These are phyloP conservation scores for Hystrix cristata DNA, from an alignment of 2,113 vertebrate genomes.

Conservation along the genomic window DNA sequence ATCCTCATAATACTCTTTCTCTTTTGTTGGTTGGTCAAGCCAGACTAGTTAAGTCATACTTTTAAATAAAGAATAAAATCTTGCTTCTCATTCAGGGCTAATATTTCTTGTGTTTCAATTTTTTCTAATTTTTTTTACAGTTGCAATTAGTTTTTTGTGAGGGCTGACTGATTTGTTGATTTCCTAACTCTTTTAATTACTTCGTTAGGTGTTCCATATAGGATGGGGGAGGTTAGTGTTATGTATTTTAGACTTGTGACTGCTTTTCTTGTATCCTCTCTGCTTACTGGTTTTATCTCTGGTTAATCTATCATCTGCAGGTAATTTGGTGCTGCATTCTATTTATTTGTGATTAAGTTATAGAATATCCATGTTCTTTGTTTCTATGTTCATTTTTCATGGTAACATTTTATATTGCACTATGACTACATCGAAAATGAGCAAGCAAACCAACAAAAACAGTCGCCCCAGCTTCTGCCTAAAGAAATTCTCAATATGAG, in stretches of 20 bases:
- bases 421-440: neutral
- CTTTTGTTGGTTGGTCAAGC: conserved; percentile 74
- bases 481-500: neutral
- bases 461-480: neutral
- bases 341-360: neutral
- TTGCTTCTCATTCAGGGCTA: conserved; percentile 41
- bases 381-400: neutral
- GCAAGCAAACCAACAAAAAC: neutral
- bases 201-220: conserved; percentile 66
- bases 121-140: conserved; percentile 22
- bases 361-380: neutral
- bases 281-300: neutral
- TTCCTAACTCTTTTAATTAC: conserved; percentile 75
- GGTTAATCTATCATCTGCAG: neutral
- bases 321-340: neutral
- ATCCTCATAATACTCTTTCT: conserved; percentile 70
- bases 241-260: neutral
- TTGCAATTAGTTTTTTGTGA: conserved; percentile 67
- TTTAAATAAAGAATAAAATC: conserved; percentile 73
- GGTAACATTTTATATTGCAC: neutral
- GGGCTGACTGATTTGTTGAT: conserved; percentile 75
- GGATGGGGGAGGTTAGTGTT: neutral
- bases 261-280: neutral
- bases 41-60: conserved; percentile 60
- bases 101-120: conserved; percentile 32